phyloP scores from a whole-genome alignment of 2,888 invertebrate genomes.

The Geophilus truncorum region DNA sequence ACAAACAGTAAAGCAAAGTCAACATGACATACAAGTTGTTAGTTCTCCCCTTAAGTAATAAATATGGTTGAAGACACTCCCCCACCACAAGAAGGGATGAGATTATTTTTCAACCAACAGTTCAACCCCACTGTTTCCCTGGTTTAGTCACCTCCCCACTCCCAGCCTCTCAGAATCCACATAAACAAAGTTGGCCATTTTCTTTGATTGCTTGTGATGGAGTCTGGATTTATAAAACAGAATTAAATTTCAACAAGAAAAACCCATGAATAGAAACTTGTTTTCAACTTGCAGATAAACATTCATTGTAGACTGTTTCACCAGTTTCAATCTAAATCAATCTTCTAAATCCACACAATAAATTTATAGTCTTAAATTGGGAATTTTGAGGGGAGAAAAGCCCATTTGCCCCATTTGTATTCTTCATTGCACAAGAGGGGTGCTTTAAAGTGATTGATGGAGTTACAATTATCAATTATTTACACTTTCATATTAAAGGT shows the following conservation, averaged over 20 bases:
- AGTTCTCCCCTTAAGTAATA: not conserved
- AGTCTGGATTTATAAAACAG: not conserved
- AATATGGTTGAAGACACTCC: not conserved
- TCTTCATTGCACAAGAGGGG: too few species aligned
- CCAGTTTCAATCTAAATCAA: too few species aligned
- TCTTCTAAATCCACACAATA: too few species aligned
- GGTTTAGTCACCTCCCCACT: not conserved
- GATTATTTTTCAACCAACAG: not conserved
- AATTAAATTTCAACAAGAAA: not conserved
- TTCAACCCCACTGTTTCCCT: not conserved
- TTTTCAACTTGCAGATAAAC: too few species aligned
- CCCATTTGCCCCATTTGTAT: too few species aligned
- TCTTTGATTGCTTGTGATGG: not conserved
- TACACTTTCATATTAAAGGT: too few species aligned
- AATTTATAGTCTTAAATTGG: too few species aligned
- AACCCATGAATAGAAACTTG: too few species aligned
- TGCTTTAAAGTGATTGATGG: too few species aligned
- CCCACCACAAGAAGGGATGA: not conserved
- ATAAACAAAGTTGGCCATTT: not conserved
- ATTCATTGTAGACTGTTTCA: too few species aligned
- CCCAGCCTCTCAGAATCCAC: not conserved
- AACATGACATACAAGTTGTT: not conserved
- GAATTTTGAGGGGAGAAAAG: too few species aligned
- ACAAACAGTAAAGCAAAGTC: not conserved
- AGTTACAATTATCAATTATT: too few species aligned